Percentiles rank a stretch among this genome's conserved stretches.
phyloP scores from a whole-genome alignment of 2,888 invertebrate genomes.

The Drosophila suboccidentalis region DNA sequence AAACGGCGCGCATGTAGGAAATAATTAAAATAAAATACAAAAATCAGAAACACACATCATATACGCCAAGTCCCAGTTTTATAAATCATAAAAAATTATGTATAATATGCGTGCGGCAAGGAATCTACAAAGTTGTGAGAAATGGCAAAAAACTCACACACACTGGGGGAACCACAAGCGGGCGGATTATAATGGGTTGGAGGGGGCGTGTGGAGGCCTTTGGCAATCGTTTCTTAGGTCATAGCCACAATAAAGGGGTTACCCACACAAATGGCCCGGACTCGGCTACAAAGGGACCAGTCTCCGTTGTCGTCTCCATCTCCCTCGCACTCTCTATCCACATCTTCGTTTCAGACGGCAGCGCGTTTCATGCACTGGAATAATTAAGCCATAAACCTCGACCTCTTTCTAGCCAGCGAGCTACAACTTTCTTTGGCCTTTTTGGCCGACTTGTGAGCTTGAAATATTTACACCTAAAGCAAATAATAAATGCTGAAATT shows the following conservation, averaged over 20 bases:
- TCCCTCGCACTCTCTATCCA: not conserved
- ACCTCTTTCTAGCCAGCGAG: slow-evolving; percentile 68
- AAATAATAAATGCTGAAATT: slow-evolving; percentile 79
- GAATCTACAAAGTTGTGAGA: slow-evolving; percentile 33
- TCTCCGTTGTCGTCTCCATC: not conserved
- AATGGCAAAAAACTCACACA: slow-evolving; percentile 17
- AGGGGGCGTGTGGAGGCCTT: slow-evolving; percentile 30
- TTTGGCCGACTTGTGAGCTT: slow-evolving; percentile 72
- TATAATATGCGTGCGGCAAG: slow-evolving; percentile 65
- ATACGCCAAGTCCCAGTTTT: slow-evolving; percentile 39
- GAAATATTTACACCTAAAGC: slow-evolving; percentile 80
- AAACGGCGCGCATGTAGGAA: slow-evolving; percentile 70
- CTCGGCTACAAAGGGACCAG: slow-evolving; percentile 43
- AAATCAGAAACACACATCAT: slow-evolving; percentile 3
- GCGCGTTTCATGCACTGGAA: slow-evolving; percentile 72
- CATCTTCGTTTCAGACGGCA: slow-evolving; percentile 8
- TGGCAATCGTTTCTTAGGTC: slow-evolving; percentile 57
- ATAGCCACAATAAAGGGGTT: slow-evolving; percentile 63
- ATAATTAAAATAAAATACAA: slow-evolving; percentile 63
- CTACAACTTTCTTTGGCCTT: slow-evolving; percentile 45
- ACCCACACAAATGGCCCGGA: slow-evolving; percentile 17
- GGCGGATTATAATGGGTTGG: slow-evolving; percentile 13
- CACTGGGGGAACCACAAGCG: not conserved
- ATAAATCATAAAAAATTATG: slow-evolving; percentile 82
- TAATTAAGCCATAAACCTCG: slow-evolving; percentile 83